Conservation (phyloP, 2,797 vertebrate species). For the Dendrocincla tyrannina region DNA sequence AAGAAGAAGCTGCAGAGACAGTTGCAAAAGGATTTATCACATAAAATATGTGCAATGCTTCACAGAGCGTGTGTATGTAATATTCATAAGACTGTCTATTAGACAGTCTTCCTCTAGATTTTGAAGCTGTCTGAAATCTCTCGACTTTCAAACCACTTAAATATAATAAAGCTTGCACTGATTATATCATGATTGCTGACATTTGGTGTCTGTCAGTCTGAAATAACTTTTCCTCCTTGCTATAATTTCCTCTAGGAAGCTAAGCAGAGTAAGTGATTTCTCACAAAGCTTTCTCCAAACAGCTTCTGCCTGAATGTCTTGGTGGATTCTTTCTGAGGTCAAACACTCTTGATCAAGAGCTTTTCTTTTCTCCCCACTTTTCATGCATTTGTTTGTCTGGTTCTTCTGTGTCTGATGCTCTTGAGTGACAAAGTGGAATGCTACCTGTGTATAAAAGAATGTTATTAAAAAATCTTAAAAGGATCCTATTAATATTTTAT, state of each 20-base stretch:
- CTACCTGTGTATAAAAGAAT: constrained; percentile 71
- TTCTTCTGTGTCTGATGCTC: constrained; percentile 54
- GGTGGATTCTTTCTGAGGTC: constrained; percentile 16
- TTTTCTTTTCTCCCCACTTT: not conserved
- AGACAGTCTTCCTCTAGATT: constrained; percentile 47
- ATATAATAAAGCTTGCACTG: constrained; percentile 59
- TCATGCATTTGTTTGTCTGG: not conserved
- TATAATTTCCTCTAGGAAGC: constrained; percentile 41
- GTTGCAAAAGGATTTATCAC: constrained; percentile 21
- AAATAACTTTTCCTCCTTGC: constrained; percentile 17
- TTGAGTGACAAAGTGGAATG: constrained; percentile 69
- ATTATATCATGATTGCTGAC: constrained; percentile 71
- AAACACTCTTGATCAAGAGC: not conserved
- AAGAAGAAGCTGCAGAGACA: constrained; percentile 17
- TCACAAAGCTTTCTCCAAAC: not conserved
- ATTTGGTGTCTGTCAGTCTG: constrained; percentile 66
- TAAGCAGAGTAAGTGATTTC: constrained; percentile 3
- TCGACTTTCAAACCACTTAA: constrained; percentile 67
- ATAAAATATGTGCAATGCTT: not conserved
- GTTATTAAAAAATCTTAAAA: constrained; percentile 77
- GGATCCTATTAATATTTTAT: constrained; percentile 96
- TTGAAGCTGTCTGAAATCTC: constrained; percentile 59
- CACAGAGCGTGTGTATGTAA: not conserved
- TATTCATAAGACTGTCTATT: constrained; percentile 52
- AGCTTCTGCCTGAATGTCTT: not conserved